phyloP scores from a whole-genome alignment of 2,113 vertebrate genomes.

The Fregetta grallaria region DNA sequence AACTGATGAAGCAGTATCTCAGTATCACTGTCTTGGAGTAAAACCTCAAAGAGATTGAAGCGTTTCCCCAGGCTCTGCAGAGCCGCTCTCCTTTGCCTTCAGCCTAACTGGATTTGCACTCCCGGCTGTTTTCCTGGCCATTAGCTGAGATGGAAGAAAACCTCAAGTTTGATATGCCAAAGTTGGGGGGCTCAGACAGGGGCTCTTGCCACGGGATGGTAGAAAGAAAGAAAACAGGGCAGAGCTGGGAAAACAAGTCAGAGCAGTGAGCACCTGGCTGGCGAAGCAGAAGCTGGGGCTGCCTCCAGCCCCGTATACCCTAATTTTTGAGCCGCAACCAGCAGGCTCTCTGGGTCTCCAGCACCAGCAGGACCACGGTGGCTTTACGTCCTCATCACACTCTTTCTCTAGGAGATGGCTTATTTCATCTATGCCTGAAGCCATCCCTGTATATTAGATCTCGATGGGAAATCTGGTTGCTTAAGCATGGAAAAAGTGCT shows the following conservation, averaged over 20 bases:
- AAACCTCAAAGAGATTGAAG: background rate
- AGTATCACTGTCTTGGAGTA: background rate
- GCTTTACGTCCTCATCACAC: background rate
- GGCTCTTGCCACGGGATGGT: background rate
- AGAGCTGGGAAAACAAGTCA: background rate
- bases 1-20: background rate
- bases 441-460: background rate
- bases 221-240: background rate
- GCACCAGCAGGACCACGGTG: background rate
- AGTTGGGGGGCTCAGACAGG: background rate
- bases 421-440: background rate
- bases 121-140: rapidly evolving
- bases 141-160: background rate
- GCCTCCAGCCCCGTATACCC: background rate
- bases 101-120: background rate
- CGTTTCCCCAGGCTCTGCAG: background rate
- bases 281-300: background rate
- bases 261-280: background rate
- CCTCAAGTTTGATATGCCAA: rapidly evolving
- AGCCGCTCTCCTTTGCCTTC: background rate
- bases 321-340: rapidly evolving
- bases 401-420: background rate
- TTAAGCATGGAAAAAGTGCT: background rate
- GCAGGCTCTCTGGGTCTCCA: background rate
- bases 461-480: background rate